A percentile compares a stretch with the other conserved stretches of the same genome.
phyloP scores from a whole-genome alignment of 2,113 vertebrate genomes.

The Polypterus bichir region DNA sequence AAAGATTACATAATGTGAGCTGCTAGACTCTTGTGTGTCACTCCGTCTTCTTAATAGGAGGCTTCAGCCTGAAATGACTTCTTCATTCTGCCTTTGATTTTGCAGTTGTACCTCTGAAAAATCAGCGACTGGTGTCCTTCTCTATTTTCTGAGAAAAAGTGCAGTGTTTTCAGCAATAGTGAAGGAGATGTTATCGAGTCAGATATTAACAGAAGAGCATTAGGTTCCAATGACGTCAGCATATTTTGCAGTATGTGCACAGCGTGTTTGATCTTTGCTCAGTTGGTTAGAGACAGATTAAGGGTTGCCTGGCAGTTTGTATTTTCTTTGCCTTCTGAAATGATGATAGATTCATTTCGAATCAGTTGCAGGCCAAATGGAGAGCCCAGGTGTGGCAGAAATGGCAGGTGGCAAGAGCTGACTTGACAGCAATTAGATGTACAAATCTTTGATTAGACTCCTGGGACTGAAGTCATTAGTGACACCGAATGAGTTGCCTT shows the following conservation, averaged over 20 bases:
- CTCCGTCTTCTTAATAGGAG: no score
- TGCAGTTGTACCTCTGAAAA: no score
- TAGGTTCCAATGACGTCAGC: slow-evolving; percentile 1
- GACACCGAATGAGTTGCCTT: slow-evolving; percentile 49
- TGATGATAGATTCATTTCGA: slow-evolving; percentile 66
- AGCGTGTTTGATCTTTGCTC: slow-evolving; percentile 39
- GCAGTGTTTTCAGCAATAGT: neutral
- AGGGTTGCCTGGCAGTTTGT: slow-evolving; percentile 67
- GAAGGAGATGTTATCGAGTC: neutral
- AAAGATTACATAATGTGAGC: no score
- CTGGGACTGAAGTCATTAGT: slow-evolving; percentile 74
- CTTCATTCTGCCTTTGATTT: no score
- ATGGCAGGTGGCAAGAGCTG: slow-evolving; percentile 77
- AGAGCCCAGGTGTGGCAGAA: slow-evolving; percentile 66
- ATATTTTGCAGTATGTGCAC: slow-evolving; percentile 16
- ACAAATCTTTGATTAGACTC: slow-evolving; percentile 86
- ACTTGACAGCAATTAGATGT: slow-evolving; percentile 88
- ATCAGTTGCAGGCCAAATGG: slow-evolving; percentile 30
- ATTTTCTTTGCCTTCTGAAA: slow-evolving; percentile 54
- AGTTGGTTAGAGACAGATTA: slow-evolving; percentile 39
- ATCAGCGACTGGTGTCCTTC: no score
- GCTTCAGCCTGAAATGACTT: no score
- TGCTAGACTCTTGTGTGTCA: no score
- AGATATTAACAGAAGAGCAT: neutral
- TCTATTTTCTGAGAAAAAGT: neutral